A percentile compares a stretch with the other conserved stretches of the same genome.
phyloP scores from a whole-genome alignment of 2,113 vertebrate genomes.

The Oreochromis aureus region DNA sequence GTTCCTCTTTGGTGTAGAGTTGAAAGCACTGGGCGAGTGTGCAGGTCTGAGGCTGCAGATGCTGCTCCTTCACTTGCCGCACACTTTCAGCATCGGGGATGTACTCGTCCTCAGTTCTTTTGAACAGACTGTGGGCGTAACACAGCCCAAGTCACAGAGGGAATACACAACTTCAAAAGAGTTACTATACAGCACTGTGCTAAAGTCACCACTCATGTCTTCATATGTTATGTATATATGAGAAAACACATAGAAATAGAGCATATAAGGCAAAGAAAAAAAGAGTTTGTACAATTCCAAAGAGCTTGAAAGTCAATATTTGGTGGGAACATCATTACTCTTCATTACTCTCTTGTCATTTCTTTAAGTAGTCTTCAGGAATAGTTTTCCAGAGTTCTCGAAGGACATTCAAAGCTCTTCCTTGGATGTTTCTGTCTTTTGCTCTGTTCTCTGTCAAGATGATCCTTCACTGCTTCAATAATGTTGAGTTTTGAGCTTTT shows the following conservation, averaged over 20 bases:
- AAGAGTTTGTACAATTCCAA: neutral
- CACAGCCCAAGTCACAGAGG: conserved; percentile 2
- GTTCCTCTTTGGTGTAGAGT: conserved; percentile 99
- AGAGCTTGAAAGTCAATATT: neutral
- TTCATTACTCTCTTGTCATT: neutral
- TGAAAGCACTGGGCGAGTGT: conserved; percentile 98
- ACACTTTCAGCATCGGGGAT: conserved; percentile 95
- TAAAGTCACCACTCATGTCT: neutral
- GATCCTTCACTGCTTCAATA: neutral
- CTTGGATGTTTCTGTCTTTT: neutral
- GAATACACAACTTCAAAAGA: neutral
- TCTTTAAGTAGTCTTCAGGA: neutral
- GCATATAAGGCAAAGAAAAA: neutral
- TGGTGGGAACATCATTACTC: neutral
- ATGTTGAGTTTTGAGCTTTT: neutral
- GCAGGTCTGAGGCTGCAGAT: conserved; percentile 93
- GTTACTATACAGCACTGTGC: neutral
- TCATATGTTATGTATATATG: neutral
- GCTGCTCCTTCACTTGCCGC: conserved; percentile 86
- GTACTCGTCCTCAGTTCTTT: conserved; percentile 92
- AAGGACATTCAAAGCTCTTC: neutral
- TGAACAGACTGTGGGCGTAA: conserved; percentile 82
- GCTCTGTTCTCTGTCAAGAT: neutral
- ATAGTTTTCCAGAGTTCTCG: neutral
- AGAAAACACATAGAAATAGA: neutral